These are phyloP conservation scores for Microcebus griseorufus DNA, from an alignment of 2,113 vertebrate genomes.

Conservation along the genomic window DNA sequence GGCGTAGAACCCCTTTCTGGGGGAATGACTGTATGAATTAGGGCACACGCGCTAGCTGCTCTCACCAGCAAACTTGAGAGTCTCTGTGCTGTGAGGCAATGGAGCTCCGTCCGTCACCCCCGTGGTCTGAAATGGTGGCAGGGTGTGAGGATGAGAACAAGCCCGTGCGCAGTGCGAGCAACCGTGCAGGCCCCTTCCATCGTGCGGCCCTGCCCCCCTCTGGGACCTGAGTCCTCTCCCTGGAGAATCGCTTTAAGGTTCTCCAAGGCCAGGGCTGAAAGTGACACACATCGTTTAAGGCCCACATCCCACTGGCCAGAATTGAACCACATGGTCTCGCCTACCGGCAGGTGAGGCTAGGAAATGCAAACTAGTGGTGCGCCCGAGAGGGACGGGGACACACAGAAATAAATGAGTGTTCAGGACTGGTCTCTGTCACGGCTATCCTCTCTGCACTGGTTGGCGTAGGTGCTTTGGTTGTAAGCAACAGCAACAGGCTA, in stretches of 20 bases:
- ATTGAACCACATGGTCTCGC: not conserved
- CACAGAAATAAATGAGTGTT: accelerated
- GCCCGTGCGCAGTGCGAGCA: not conserved
- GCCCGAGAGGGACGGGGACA: not conserved
- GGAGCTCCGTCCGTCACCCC: not conserved
- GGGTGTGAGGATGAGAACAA: not conserved
- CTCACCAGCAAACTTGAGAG: not conserved
- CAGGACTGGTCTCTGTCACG: not conserved
- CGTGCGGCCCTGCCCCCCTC: accelerated
- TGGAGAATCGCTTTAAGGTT: not conserved
- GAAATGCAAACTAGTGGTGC: not conserved
- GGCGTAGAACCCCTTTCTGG: not conserved
- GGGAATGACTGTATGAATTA: not conserved
- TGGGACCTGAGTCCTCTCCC: not conserved
- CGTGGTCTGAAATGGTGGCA: too few species aligned
- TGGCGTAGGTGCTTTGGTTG: not conserved
- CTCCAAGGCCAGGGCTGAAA: not conserved
- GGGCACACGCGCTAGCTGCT: not conserved
- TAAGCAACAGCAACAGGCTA: not conserved
- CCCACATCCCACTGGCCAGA: not conserved
- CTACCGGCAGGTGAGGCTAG: not conserved
- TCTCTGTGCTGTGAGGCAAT: not conserved
- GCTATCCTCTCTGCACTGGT: accelerated
- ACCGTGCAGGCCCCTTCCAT: not conserved
- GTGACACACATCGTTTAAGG: accelerated